Base-by-base conservation (phyloP, 2,888 invertebrate genomes). In the Phasia obesa region DNA sequence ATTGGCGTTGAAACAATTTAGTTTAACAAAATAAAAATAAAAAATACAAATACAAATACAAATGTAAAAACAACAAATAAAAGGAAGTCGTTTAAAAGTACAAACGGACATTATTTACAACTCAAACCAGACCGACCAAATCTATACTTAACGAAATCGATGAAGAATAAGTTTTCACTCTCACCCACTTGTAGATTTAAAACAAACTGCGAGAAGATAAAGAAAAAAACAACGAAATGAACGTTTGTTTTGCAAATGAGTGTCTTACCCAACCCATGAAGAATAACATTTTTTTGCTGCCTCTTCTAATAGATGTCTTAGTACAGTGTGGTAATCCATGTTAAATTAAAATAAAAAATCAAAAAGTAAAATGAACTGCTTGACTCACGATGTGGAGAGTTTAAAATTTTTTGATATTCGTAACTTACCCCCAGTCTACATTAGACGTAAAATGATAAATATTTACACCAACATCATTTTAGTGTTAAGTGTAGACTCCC, bases 61-160 rank as follows among this genome's bases (percentile, higher is more conserved):
- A 47, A 69, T 53, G 75, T 74, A 23, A 42, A 51, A 76, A 88
- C 87, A 88, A 87, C 86, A 89, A 89, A 89, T 89, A 88, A 89
- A 88, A 90, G 89, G 90, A 89, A 89, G 89, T 89, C 89, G 89
- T 89, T 89, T 89, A 89, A 89, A 89, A 89, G 89, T 89, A 89
- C 89, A 89, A 89, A 89, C 90, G 89, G 90, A 89, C 89, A 89
- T 89, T 89, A 89, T 89, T 89, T 90, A 88, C 89, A 86, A 87
- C 89, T 86, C 89, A 88, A 88, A 89, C 90, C 89, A 89, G 11
- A 19, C 15, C 23, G 35, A 57, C 57, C 25, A 67, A 65, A 65
- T 75, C 75, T 21, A 21, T 59, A 75, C 38, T 49, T 53, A 47
- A 62, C 70, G 35, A 71, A 71, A 53, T 67, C 74, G 78, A 74